Conservation (phyloP, 2,113 vertebrate genomes). For the Paraplagusia blochii region DNA sequence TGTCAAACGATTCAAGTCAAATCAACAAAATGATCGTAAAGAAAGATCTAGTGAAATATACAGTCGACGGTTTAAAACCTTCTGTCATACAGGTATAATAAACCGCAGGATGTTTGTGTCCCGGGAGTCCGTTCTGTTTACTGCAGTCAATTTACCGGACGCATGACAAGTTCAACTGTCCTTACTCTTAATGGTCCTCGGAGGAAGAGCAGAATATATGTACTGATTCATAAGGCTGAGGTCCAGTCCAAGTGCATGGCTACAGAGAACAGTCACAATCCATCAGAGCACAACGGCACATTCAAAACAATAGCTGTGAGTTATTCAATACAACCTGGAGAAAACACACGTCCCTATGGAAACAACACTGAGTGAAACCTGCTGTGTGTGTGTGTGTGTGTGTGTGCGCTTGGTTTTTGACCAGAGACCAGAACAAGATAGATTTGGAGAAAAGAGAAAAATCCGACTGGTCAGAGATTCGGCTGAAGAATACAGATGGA, state of each 20-base stretch:
- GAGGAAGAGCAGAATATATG: conserved; percentile 4
- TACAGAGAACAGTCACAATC: conserved; percentile 26
- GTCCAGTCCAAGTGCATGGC: conserved; percentile 26
- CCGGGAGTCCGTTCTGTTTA: conserved; percentile 12
- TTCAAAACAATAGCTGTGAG: conserved; percentile 40
- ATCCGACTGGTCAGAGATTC: conserved; percentile 16
- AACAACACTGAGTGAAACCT: conserved; percentile 39
- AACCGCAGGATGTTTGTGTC: conserved; percentile 4
- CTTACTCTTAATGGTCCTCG: conserved; percentile 7
- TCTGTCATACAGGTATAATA: background rate
- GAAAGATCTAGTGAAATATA: no score
- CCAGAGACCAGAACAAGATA: conserved; percentile 30
- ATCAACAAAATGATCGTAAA: no score
- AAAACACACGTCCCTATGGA: conserved; percentile 51
- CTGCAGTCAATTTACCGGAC: conserved; percentile 17
- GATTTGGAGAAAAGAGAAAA: conserved; percentile 37
- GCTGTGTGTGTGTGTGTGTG: conserved; percentile 16
- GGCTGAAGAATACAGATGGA: background rate
- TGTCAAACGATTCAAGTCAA: no score
- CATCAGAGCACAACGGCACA: conserved; percentile 31
- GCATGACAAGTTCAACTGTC: conserved; percentile 26
- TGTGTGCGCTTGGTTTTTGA: background rate
- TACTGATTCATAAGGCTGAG: conserved; percentile 22
- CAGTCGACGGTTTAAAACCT: no score
- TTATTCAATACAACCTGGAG: conserved; percentile 42